phyloP scores from a whole-genome alignment of 2,888 invertebrate species.

The Drosophila mayaguana region DNA sequence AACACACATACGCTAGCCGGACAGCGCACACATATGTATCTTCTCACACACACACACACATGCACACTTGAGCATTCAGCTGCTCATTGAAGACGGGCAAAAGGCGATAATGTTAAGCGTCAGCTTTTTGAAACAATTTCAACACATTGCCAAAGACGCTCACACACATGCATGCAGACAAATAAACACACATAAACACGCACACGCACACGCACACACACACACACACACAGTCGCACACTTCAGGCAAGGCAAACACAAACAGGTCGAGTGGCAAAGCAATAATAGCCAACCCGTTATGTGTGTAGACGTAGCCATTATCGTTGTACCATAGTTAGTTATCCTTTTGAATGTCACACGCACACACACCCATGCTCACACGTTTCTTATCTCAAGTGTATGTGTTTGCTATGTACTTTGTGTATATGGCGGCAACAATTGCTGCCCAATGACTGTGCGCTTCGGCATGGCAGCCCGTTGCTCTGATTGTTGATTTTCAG shows the following conservation, averaged over 20 bases:
- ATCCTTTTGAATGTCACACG: slow-evolving; percentile 68
- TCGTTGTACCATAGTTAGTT: slow-evolving; percentile 64
- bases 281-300: slow-evolving; percentile 68
- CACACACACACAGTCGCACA: background rate
- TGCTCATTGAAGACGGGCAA: slow-evolving; percentile 57
- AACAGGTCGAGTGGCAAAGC: slow-evolving; percentile 53
- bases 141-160: slow-evolving; percentile 48
- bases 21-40: background rate
- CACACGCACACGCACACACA: slow-evolving; percentile 2
- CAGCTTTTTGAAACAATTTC: slow-evolving; percentile 74
- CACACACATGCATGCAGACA: slow-evolving; percentile 7
- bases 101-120: slow-evolving; percentile 71
- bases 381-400: slow-evolving; percentile 18
- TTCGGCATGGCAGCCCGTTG: slow-evolving; percentile 30
- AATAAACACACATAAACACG: background rate
- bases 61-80: slow-evolving; percentile 13
- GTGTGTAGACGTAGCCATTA: slow-evolving; percentile 64
- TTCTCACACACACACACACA: slow-evolving; percentile 1
- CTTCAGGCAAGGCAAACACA: slow-evolving; percentile 37
- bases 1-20: slow-evolving; percentile 30
- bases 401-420: slow-evolving; percentile 7
- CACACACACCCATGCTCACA: slow-evolving; percentile 14
- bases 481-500: slow-evolving; percentile 42
- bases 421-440: slow-evolving; percentile 43
- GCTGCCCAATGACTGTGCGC: slow-evolving; percentile 52